Percentiles rank a stretch among this genome's conserved stretches.
These are phyloP conservation scores for Sebastes steindachneri DNA, from an alignment of 2,797 vertebrate species.

Conservation along the genomic window DNA sequence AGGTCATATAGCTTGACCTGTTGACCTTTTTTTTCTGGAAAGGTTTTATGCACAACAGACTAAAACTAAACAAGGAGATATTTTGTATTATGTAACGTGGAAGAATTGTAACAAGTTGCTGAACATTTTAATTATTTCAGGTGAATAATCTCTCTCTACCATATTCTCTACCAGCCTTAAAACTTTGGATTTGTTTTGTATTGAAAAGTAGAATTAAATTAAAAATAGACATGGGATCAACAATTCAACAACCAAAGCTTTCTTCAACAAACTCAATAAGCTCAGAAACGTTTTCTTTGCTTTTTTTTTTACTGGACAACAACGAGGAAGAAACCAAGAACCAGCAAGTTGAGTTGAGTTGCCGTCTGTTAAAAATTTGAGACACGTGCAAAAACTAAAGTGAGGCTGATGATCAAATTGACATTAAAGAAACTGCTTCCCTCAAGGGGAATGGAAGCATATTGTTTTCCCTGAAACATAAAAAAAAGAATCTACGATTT, in stretches of 20 bases:
- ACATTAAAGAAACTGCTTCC: neutral
- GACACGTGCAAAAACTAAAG: neutral
- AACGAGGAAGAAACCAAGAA: neutral
- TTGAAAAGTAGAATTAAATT: neutral
- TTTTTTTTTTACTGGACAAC: neutral
- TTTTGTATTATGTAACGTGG: neutral
- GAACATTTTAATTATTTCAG: neutral
- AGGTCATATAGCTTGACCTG: neutral
- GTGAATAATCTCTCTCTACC: neutral
- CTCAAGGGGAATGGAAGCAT: neutral
- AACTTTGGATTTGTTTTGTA: neutral
- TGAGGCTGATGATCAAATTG: neutral
- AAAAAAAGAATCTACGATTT: neutral
- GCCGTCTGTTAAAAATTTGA: neutral
- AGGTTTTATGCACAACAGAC: neutral
- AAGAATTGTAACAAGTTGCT: neutral
- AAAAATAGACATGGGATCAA: neutral
- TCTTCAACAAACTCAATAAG: neutral
- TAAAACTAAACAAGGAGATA: neutral
- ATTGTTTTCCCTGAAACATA: neutral
- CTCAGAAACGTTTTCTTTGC: neutral
- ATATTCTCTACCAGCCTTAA: neutral
- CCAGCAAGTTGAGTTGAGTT: neutral
- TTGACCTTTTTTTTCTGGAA: conserved; percentile 13
- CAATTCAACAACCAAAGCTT: neutral